Evolutionary conservation across 2,113 vertebrate genomes (phyloP), one percentile per base, ranked within the genome.

Genomic region (Eptatretus burgeri): DNA sequence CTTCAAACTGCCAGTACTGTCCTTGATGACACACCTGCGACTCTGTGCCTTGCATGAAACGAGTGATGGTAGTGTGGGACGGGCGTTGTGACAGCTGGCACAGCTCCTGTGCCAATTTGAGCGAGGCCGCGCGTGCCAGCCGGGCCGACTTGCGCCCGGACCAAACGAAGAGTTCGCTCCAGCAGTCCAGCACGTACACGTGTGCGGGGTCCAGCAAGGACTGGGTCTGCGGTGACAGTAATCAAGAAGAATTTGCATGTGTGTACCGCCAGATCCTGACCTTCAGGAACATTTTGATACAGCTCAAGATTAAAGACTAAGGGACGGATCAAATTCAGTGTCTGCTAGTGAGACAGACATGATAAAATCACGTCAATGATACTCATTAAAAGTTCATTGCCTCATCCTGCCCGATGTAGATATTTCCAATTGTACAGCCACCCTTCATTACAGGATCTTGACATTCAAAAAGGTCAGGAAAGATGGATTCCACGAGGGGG

Each of bases 81-180:
- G 91, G 91, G 27, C 89, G 80, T 73, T 95, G 89, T 63, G 95
- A 72, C 87, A 98, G 93, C 12, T 78, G 72, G 51, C 91, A 98
- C 66, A 98, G 75, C 74, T 98, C 91, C 76, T 98, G 91, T 64
- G 86, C 87, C 70, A 98, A 78, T 68, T 98, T 98, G 63, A 95
- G 77, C 1, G 91, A 88, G 0, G 91, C 91, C 0, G 91, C 91
- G 50, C 91, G 78, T 64, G 95, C 87, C 60, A 98, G 78, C 63
- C 91, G 81, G 0, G 85, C 80, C 0, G 89, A 95, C 69, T 93
- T 94, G 67, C 85, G 80, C 62, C 91, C 91, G 0, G 95, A 84
- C 91, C 89, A 98, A 75, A 95, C 93, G 74, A 93, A 98, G 60
- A 98, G 80, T 0, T 98, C 91, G 0, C 85, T 93, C 83, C 85